Base-by-base conservation (phyloP, 2,888 invertebrate species). In the Tipula helvola region DNA sequence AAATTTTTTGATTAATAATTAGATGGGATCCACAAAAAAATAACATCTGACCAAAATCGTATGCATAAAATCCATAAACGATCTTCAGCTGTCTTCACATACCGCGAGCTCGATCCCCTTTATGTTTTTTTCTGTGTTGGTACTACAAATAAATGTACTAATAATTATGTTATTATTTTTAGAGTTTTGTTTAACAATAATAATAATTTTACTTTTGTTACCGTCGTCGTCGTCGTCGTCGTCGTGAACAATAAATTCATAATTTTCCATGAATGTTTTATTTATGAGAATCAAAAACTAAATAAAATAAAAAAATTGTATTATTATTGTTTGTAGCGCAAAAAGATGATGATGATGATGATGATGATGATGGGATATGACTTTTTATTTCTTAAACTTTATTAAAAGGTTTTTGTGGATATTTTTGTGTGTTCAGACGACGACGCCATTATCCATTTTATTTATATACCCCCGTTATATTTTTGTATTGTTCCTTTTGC, bases 231-330 rank as follows among this genome's bases (percentile, higher is more conserved):
- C 28, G 52, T 57, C 52, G 28, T 28, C 28, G 28, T 28, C 71
- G 71, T 71, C 71, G 71, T 71, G 71, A 71, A 71, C 71, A 71
- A 71, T 71, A 71, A 71, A 71, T 71, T 71, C 71, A 71, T 71
- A 71, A 71, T 71, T 71, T 71, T 71, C 71, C 71, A 71, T 71
- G 71, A 71, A 71, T 71, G 71, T 71, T 71, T 71, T 71, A 71
- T 71, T 71, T 71, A 71, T 71, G 71, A 71, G 71, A 71, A 71
- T 71, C 71, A 71, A 71, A 71, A 52, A 52, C n/a, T 52, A n/a
- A n/a, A 52, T 5, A 52, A 5, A 39, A 39, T 7, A 52, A 52
- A n/a, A 52, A 52, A 52, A 71, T 28, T 71, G 71, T 71, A 71
- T 71, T 28, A 71, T 71, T 71, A 71, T 71, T 71, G 71, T 71